Evolutionary conservation across 2,888 invertebrate species (phyloP).

Genomic region (Sussaba pulchella): DNA sequence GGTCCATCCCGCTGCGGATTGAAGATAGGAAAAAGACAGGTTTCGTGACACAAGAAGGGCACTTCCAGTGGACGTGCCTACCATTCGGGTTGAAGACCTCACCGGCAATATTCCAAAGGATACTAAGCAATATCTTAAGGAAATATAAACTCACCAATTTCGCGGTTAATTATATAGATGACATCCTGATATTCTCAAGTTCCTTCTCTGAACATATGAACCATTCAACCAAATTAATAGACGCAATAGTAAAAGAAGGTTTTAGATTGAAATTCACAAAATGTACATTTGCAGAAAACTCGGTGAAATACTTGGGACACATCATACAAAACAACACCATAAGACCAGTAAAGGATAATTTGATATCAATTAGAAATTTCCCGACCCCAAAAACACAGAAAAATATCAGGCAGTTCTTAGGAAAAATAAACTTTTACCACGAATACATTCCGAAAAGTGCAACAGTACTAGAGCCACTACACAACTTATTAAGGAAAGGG

Average conservation of each 20-base stretch:
- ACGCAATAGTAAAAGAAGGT: conserved; percentile 47
- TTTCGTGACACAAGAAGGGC: conserved; percentile 53
- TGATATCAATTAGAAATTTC: conserved; percentile 65
- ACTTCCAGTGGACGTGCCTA: conserved; percentile 46
- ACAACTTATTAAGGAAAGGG: conserved; percentile 53
- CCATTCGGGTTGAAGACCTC: conserved; percentile 53
- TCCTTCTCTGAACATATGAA: conserved; percentile 30
- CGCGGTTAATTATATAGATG: conserved; percentile 50
- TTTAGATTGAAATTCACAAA: conserved; percentile 45
- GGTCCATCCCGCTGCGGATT: conserved; percentile 57
- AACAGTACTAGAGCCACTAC: conserved; percentile 55
- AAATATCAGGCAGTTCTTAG: conserved; percentile 64
- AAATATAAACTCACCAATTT: conserved; percentile 52
- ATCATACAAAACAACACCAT: conserved; percentile 45
- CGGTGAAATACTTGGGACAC: conserved; percentile 44
- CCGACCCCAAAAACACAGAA: conserved; percentile 62
- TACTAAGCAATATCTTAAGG: conserved; percentile 53
- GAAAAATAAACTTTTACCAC: conserved; percentile 56
- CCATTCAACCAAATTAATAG: conserved; percentile 33
- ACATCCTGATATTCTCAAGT: conserved; percentile 44
- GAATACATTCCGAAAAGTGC: conserved; percentile 48
- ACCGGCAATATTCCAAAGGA: conserved; percentile 57
- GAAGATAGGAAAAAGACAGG: conserved; percentile 59
- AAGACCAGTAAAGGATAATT: conserved; percentile 59
- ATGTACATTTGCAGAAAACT: conserved; percentile 40